A percentile compares a stretch with the other conserved stretches of the same genome.
These are phyloP conservation scores for Melieria omissa DNA, from an alignment of 2,888 invertebrate genomes.

Conservation along the genomic window DNA sequence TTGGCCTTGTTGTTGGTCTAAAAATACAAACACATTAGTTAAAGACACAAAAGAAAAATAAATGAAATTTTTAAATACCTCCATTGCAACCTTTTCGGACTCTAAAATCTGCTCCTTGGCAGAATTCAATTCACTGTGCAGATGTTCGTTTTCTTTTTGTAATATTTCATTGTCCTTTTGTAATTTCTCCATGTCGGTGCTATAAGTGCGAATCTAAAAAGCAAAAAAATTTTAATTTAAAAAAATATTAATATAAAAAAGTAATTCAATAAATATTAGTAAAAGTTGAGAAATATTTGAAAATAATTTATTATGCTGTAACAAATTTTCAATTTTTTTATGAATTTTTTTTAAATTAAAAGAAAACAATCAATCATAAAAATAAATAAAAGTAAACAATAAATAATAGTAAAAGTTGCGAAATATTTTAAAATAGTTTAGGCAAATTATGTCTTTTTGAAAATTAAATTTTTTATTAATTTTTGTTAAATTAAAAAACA, in stretches of 20 bases:
- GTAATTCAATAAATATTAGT: too few relatives aligned
- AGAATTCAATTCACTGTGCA: slow-evolving; percentile 67
- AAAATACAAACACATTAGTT: background rate
- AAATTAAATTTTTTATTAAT: too few relatives aligned
- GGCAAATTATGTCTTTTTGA: too few relatives aligned
- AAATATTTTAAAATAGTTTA: too few relatives aligned
- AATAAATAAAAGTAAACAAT: too few relatives aligned
- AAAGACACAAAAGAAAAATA: background rate
- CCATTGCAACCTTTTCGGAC: slow-evolving; percentile 67
- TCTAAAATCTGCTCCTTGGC: slow-evolving; percentile 69
- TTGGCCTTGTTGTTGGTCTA: slow-evolving; percentile 60
- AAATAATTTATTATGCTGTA: too few relatives aligned
- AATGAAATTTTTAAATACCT: slow-evolving; percentile 56
- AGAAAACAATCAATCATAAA: too few relatives aligned
- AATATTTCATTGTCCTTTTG: slow-evolving; percentile 64
- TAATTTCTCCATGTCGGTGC: slow-evolving; percentile 62
- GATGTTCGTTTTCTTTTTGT: slow-evolving; percentile 66
- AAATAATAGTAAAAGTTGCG: too few relatives aligned
- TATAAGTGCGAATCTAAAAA: slow-evolving; percentile 55
- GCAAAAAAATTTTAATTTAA: background rate
- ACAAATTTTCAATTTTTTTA: too few relatives aligned
- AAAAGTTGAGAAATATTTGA: too few relatives aligned
- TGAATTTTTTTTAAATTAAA: too few relatives aligned
- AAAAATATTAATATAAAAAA: slow-evolving; percentile 3
- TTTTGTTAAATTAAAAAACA: too few relatives aligned